Percentiles rank a stretch among this genome's conserved stretches.
Conservation (phyloP, 2,888 invertebrate genomes). For the Eulithis prunata region DNA sequence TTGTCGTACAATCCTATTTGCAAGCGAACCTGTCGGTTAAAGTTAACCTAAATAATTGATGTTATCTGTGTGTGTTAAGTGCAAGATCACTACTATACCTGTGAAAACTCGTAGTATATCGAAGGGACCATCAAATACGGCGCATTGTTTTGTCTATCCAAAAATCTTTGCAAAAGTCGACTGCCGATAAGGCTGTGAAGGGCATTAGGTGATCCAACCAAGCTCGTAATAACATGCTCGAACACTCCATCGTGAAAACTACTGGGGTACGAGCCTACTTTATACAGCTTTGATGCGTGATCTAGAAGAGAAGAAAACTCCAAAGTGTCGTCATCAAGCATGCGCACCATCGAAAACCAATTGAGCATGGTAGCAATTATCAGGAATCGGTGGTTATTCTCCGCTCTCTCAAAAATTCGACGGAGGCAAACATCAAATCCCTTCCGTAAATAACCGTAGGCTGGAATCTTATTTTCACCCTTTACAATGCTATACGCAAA, state of each 20-base stretch:
- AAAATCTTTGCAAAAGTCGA: slow-evolving; percentile 79
- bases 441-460: slow-evolving; percentile 68
- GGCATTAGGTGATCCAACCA: slow-evolving; percentile 75
- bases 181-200: slow-evolving; percentile 81
- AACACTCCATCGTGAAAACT: slow-evolving; percentile 78
- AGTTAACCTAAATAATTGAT: background rate
- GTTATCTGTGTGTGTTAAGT: too few relatives aligned
- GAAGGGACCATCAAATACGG: slow-evolving; percentile 75
- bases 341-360: slow-evolving; percentile 73
- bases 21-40: slow-evolving; percentile 68
- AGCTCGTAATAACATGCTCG: slow-evolving; percentile 67
- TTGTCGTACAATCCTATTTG: slow-evolving; percentile 62
- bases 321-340: slow-evolving; percentile 71
- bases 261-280: slow-evolving; percentile 64
- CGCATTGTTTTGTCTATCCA: slow-evolving; percentile 82
- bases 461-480: slow-evolving; percentile 43
- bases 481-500: slow-evolving; percentile 70
- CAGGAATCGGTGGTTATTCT: slow-evolving; percentile 72
- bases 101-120: slow-evolving; percentile 71
- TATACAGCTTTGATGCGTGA: slow-evolving; percentile 77
- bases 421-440: slow-evolving; percentile 83
- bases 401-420: slow-evolving; percentile 76
- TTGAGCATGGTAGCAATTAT: slow-evolving; percentile 79
- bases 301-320: slow-evolving; percentile 83
- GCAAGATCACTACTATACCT: slow-evolving; percentile 46